These are phyloP conservation scores for Drosophila nigromelanica DNA, from an alignment of 1,140 invertebrate genomes.

Conservation along the genomic window DNA sequence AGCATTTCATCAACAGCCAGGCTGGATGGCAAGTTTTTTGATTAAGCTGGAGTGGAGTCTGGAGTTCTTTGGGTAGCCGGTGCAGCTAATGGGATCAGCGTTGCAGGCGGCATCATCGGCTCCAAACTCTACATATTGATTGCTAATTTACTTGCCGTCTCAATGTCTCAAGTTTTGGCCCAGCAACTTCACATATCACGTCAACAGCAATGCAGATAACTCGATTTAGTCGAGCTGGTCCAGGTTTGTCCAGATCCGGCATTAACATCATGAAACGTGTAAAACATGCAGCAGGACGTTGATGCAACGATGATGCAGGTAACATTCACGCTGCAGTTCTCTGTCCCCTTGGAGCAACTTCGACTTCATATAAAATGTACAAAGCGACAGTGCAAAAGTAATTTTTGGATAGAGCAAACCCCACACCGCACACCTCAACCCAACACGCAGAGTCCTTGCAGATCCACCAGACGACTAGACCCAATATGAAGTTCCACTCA, in stretches of 20 bases:
- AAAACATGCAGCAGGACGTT: slow-evolving; percentile 32
- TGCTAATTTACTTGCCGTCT: slow-evolving; percentile 62
- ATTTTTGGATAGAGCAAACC: slow-evolving; percentile 43
- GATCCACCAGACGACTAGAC: slow-evolving; percentile 37
- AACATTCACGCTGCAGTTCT: slow-evolving; percentile 24
- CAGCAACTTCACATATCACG: slow-evolving; percentile 49
- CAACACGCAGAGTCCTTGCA: slow-evolving; percentile 6
- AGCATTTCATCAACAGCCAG: slow-evolving; percentile 60
- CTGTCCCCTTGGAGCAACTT: slow-evolving; percentile 46
- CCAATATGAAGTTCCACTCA: slow-evolving; percentile 68
- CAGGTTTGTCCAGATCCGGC: slow-evolving; percentile 27
- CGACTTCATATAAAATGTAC: slow-evolving; percentile 74
- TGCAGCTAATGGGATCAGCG: slow-evolving; percentile 67
- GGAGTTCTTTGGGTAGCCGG: slow-evolving; percentile 51
- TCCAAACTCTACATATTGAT: slow-evolving; percentile 62
- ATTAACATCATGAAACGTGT: slow-evolving; percentile 51
- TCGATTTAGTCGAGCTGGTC: slow-evolving; percentile 51
- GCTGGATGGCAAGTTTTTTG: slow-evolving; percentile 69
- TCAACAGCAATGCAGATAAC: slow-evolving; percentile 54
- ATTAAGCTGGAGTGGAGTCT: slow-evolving; percentile 64
- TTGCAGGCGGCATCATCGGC: slow-evolving; percentile 21
- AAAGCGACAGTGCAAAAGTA: slow-evolving; percentile 62
- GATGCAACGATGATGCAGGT: slow-evolving; percentile 48
- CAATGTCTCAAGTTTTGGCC: slow-evolving; percentile 28
- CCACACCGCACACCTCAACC: not conserved